Conservation (phyloP, 2,113 vertebrate species). For the Tachysurus vachellii region DNA sequence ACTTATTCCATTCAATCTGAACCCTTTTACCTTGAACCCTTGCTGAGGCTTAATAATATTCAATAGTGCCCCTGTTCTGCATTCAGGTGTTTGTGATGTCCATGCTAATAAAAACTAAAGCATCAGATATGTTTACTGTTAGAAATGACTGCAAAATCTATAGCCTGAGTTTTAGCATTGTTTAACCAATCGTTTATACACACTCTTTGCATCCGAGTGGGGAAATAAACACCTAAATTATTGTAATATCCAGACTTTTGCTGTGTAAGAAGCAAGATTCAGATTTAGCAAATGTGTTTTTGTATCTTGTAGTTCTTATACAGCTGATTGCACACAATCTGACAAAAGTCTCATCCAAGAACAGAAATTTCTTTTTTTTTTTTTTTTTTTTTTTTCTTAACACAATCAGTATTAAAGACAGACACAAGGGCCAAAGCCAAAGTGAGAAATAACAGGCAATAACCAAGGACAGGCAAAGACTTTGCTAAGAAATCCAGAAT, state of each 20-base stretch:
- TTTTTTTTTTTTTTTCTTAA: too few species aligned
- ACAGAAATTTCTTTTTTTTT: too few species aligned
- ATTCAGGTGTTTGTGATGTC: neutral
- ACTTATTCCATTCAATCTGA: slow-evolving; percentile 6
- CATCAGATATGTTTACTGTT: neutral
- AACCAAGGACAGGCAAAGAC: neutral
- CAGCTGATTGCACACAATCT: neutral
- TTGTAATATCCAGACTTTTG: neutral
- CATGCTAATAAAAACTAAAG: neutral
- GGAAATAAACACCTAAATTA: neutral
- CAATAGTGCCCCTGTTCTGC: neutral
- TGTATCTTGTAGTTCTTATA: neutral
- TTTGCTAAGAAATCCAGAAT: neutral
- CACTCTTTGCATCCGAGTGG: too few species aligned
- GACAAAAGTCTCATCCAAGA: neutral
- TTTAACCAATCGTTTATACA: neutral
- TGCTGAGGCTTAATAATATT: slow-evolving; percentile 2
- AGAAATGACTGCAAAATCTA: neutral
- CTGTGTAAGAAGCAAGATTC: neutral
- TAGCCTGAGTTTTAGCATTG: neutral
- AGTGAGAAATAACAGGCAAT: neutral
- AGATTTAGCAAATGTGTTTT: neutral
- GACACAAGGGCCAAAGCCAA: neutral
- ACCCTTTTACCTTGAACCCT: slow-evolving; percentile 22
- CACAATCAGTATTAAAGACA: neutral